phyloP scores from a whole-genome alignment of 2,113 vertebrate genomes.

The Fulmarus glacialis region DNA sequence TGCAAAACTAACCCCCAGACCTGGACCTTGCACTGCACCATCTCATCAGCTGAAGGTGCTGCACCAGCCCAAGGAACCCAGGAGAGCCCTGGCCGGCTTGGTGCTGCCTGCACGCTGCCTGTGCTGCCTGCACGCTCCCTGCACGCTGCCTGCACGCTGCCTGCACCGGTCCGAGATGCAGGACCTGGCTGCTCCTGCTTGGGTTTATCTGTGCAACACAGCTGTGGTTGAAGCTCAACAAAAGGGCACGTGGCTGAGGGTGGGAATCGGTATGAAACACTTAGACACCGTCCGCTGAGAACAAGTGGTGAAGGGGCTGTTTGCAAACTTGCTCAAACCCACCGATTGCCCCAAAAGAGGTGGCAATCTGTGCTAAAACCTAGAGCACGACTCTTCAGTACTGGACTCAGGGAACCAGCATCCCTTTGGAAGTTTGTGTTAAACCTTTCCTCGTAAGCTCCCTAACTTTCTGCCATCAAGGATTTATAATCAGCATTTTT shows the following conservation, averaged over 20 bases:
- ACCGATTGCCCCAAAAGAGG: neutral
- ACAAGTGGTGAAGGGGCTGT: no score
- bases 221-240: neutral
- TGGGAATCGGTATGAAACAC: neutral
- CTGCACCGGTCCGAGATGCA: accelerated
- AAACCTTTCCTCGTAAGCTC: neutral
- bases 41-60: neutral
- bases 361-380: neutral
- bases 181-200: neutral
- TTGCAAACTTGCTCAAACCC: neutral
- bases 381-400: neutral
- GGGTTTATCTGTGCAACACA: neutral
- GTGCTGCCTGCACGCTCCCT: neutral
- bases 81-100: neutral
- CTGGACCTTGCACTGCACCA: neutral
- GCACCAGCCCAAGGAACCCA: neutral
- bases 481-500: neutral
- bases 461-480: neutral
- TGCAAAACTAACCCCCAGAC: neutral
- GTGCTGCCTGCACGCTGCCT: neutral
- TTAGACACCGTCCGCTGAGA: accelerated
- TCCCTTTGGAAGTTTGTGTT: neutral
- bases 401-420: neutral
- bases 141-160: neutral
- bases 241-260: neutral